Evolutionary conservation across 2,113 vertebrate genomes (phyloP).

Genomic region (Galeopterus variegatus): DNA sequence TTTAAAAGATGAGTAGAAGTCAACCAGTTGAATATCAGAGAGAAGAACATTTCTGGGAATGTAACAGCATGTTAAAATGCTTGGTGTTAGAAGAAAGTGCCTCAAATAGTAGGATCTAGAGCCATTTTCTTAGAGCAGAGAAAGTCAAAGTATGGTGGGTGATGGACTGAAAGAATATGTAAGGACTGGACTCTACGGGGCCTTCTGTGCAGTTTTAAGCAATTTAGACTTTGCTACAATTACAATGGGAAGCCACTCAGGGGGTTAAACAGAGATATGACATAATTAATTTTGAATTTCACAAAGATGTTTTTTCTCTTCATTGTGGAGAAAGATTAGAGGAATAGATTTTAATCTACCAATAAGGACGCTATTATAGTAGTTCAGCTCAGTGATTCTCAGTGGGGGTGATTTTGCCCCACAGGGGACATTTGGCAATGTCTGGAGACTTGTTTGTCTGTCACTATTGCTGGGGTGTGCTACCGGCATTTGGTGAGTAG

Average conservation of each 20-base stretch:
- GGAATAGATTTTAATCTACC: not conserved
- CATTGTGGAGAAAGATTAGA: not conserved
- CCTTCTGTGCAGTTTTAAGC: not conserved
- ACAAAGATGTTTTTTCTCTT: not conserved
- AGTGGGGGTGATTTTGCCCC: not conserved
- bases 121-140: not conserved
- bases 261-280: not conserved
- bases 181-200: not conserved
- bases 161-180: not conserved
- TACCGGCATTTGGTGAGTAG: too few relatives aligned
- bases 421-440: not conserved
- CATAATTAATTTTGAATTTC: not conserved
- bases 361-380: not conserved
- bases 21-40: not conserved
- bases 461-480: not conserved
- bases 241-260: not conserved
- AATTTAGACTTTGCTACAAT: not conserved
- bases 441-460: not conserved
- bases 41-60: not conserved
- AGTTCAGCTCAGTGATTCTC: not conserved
- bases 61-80: not conserved
- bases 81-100: not conserved
- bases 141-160: not conserved
- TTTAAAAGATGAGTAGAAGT: not conserved
- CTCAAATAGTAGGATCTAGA: not conserved